Evolutionary conservation across 2,797 vertebrate genomes (phyloP).

Genomic region (Gymnocypris eckloni): DNA sequence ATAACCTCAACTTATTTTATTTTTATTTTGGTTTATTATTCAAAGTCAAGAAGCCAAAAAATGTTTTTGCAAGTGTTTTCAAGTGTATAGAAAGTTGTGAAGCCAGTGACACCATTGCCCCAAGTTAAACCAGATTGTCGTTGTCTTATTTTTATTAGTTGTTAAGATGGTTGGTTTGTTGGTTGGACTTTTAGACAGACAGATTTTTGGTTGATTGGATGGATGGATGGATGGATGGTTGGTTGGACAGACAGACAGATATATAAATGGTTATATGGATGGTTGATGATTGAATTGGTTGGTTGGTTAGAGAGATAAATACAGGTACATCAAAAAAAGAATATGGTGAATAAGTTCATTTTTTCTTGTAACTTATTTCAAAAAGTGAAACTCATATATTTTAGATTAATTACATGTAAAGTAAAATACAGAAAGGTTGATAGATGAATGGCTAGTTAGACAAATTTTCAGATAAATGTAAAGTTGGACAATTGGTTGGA

Average conservation of each 20-base stretch:
- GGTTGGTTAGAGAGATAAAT: background rate
- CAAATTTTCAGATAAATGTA: background rate
- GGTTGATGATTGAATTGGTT: background rate
- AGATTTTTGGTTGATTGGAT: background rate
- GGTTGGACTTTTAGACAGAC: background rate
- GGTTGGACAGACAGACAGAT: no score
- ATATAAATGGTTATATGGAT: background rate
- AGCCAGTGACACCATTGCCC: background rate
- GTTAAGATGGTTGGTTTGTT: background rate
- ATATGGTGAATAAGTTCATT: no score
- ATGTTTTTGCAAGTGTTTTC: background rate
- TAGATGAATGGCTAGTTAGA: background rate
- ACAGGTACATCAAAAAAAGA: no score
- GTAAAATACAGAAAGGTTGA: background rate
- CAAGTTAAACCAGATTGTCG: background rate
- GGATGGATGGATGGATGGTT: background rate
- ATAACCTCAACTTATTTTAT: background rate
- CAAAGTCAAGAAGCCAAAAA: background rate
- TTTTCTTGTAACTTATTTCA: no score
- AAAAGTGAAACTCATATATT: no score
- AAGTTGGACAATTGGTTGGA: background rate
- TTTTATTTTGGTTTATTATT: background rate
- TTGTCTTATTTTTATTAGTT: background rate
- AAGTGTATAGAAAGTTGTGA: background rate
- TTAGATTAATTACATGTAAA: no score